These are phyloP conservation scores for Pandion haliaetus DNA, from an alignment of 2,113 vertebrate species.

Conservation along the genomic window DNA sequence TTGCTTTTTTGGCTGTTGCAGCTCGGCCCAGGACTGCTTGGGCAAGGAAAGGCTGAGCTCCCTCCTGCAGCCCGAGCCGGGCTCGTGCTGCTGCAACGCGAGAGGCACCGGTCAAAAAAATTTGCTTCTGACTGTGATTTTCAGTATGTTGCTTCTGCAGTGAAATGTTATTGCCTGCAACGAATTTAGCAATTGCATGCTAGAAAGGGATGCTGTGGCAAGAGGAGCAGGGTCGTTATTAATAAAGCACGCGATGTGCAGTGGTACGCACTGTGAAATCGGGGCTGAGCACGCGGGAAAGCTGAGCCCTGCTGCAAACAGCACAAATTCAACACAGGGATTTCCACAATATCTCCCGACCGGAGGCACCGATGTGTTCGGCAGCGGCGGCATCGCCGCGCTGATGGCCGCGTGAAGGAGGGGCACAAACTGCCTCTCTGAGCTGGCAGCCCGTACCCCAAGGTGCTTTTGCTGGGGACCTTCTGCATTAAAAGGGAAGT, in stretches of 20 bases:
- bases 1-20: background rate
- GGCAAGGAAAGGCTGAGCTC: background rate
- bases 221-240: accelerated
- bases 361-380: background rate
- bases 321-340: background rate
- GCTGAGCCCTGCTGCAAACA: background rate
- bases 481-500: background rate
- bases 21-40: background rate
- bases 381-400: background rate
- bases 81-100: background rate
- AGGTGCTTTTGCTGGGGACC: background rate
- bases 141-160: background rate
- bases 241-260: accelerated
- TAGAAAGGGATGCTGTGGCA: background rate
- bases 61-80: background rate
- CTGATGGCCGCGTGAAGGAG: background rate
- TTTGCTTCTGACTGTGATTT: background rate
- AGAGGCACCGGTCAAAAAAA: background rate
- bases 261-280: accelerated
- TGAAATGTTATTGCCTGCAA: accelerated
- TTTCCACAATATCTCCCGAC: background rate
- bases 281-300: background rate
- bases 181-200: accelerated
- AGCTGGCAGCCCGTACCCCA: background rate
- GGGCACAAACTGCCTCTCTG: background rate